phyloP scores from a whole-genome alignment of 2,113 vertebrate genomes.

The Halcyon malimbica region DNA sequence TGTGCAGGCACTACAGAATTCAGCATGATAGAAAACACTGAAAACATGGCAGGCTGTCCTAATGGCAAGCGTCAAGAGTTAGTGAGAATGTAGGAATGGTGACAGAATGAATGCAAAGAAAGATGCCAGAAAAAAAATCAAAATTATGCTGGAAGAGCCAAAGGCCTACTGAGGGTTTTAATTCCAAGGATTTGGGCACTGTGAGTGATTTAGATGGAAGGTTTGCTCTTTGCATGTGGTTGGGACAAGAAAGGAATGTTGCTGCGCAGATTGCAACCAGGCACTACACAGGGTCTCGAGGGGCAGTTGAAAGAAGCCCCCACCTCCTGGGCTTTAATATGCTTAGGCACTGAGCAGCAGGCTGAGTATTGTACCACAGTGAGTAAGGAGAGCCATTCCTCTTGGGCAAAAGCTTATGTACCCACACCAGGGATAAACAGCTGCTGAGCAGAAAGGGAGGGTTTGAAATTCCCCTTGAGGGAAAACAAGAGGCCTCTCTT shows the following conservation, averaged over 20 bases:
- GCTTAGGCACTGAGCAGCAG: neutral
- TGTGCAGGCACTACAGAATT: neutral
- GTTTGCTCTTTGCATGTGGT: neutral
- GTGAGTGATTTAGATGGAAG: neutral
- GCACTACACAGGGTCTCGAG: neutral
- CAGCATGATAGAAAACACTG: neutral
- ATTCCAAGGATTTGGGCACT: neutral
- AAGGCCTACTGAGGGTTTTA: neutral
- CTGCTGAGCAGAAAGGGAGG: neutral
- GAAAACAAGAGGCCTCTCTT: neutral
- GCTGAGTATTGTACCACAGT: neutral
- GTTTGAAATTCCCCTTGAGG: neutral
- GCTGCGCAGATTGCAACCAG: neutral
- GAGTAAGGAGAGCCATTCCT: neutral
- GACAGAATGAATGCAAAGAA: neutral
- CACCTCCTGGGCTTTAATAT: neutral
- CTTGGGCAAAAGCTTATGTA: neutral
- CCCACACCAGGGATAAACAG: neutral
- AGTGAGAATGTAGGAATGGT: rapidly evolving
- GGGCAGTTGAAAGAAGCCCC: neutral
- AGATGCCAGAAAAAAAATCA: neutral
- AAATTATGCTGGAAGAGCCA: neutral
- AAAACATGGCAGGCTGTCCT: neutral
- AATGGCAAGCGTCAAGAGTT: neutral
- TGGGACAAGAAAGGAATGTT: rapidly evolving